These are phyloP conservation scores for Zapornia atra DNA, from an alignment of 2,113 vertebrate genomes.

Conservation along the genomic window DNA sequence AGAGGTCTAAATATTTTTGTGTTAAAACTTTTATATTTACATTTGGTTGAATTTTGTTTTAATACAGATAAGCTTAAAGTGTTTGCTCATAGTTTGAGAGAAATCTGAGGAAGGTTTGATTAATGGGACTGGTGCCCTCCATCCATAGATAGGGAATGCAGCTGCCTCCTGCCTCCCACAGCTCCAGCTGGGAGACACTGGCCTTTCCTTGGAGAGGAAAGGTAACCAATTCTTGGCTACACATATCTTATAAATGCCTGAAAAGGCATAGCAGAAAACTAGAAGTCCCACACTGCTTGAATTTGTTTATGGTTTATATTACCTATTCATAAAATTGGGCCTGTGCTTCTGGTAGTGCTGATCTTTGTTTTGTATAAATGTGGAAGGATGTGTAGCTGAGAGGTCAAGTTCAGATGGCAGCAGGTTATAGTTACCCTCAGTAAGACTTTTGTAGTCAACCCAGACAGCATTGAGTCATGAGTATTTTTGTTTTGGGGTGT, in stretches of 20 bases:
- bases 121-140: too few species aligned
- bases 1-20: background rate
- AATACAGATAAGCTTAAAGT: background rate
- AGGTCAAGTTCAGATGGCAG: background rate
- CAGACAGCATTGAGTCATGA: accelerated
- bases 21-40: background rate
- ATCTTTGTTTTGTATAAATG: background rate
- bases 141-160: accelerated
- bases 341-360: background rate
- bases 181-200: background rate
- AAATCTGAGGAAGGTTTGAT: background rate
- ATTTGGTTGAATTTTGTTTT: background rate
- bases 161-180: background rate
- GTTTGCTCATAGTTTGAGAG: background rate
- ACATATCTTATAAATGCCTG: accelerated
- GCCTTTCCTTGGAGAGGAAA: background rate
- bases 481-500: background rate
- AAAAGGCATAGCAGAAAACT: background rate
- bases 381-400: background rate
- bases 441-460: background rate
- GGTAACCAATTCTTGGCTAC: background rate
- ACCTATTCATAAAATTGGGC: background rate
- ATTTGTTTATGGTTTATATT: background rate
- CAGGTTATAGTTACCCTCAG: background rate
- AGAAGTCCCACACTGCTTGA: background rate